Evolutionary conservation across 2,888 invertebrate genomes (phyloP).

Genomic region (Cremastinae sp.): DNA sequence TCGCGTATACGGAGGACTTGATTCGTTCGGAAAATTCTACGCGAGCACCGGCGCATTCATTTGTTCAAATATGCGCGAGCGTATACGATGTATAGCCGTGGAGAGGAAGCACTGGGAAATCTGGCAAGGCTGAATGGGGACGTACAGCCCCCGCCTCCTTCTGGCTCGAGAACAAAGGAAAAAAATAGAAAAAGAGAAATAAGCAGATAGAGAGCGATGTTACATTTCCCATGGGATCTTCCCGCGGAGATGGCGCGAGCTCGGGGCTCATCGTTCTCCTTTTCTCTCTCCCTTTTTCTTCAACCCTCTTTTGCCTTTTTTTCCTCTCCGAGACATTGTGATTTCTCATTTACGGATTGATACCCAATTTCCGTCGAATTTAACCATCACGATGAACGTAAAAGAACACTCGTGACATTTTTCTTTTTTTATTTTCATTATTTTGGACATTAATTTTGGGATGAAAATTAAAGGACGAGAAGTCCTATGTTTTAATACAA

Average conservation of each 20-base stretch:
- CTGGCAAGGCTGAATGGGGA: slow-evolving; percentile 57
- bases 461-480: too few species aligned
- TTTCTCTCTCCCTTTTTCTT: slow-evolving; percentile 7
- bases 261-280: slow-evolving; percentile 52
- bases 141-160: slow-evolving; percentile 40
- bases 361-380: slow-evolving; percentile 79
- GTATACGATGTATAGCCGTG: slow-evolving; percentile 22
- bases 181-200: slow-evolving; percentile 57
- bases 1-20: too few species aligned
- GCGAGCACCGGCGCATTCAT: neutral
- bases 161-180: slow-evolving; percentile 24
- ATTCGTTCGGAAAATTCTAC: too few species aligned
- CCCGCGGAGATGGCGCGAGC: slow-evolving; percentile 65
- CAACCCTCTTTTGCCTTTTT: slow-evolving; percentile 62
- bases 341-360: slow-evolving; percentile 79
- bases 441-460: too few species aligned
- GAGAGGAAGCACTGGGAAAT: slow-evolving; percentile 59
- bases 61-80: slow-evolving; percentile 10
- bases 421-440: too few species aligned
- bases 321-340: slow-evolving; percentile 39
- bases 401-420: slow-evolving; percentile 64
- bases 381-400: slow-evolving; percentile 74
- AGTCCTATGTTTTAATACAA: too few species aligned
- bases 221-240: slow-evolving; percentile 69
- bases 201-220: slow-evolving; percentile 55